Evolutionary conservation across 92 coral and sea anemone genomes (phyloP).

Genomic region (Porites evermanni): DNA sequence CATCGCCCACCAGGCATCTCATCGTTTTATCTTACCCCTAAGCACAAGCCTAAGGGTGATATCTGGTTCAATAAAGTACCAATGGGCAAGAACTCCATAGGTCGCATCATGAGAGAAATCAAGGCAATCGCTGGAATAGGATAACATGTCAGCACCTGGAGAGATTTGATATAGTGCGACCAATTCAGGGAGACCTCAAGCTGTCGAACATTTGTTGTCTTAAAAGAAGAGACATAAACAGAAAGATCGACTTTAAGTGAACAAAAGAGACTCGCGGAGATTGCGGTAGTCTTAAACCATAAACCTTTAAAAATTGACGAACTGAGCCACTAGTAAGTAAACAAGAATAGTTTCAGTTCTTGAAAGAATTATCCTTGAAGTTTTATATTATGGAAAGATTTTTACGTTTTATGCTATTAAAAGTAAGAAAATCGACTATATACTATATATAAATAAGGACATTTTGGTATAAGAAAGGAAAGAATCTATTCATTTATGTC

Average conservation of each 20-base stretch:
- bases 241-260: slow-evolving; percentile 20
- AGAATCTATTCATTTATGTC: slow-evolving; percentile 25
- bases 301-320: not conserved
- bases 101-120: slow-evolving; percentile 98
- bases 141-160: slow-evolving; percentile 32
- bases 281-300: slow-evolving; percentile 37
- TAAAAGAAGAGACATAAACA: slow-evolving; percentile 23
- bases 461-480: slow-evolving; percentile 30
- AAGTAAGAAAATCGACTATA: slow-evolving; percentile 17
- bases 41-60: slow-evolving; percentile 99
- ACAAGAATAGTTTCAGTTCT: slow-evolving; percentile 37
- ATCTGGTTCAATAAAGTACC: slow-evolving; percentile 99
- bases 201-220: slow-evolving; percentile 18
- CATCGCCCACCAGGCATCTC: slow-evolving; percentile 99
- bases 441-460: slow-evolving; percentile 33
- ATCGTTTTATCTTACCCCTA: slow-evolving; percentile 98
- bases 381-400: slow-evolving; percentile 37
- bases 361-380: slow-evolving; percentile 36
- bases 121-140: slow-evolving; percentile 99
- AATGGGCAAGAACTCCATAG: slow-evolving; percentile 99
- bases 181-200: slow-evolving; percentile 15
- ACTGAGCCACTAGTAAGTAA: slow-evolving; percentile 45
- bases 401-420: slow-evolving; percentile 40
- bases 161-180: slow-evolving; percentile 17
- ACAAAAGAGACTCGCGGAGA: slow-evolving; percentile 21